Evolutionary conservation across 2,797 vertebrate genomes (phyloP), one percentile per base, ranked within the genome.

Genomic region (Chaenodraco wilsoni): DNA sequence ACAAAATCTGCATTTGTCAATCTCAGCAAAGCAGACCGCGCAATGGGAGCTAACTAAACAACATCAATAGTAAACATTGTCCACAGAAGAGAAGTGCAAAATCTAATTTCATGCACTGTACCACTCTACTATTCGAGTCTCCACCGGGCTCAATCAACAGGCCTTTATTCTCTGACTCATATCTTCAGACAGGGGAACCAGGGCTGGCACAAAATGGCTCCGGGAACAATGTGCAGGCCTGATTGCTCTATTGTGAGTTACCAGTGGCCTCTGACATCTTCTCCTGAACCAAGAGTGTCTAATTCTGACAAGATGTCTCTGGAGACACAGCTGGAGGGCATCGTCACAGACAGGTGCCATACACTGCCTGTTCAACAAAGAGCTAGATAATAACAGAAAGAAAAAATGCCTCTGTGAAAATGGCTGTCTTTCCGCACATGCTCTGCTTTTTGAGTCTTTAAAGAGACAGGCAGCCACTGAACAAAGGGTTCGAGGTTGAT

Each of bases 241-340:
- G 93, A 93, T 93, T 92, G 90, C 91, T 91, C 89, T 87, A 90
- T 93, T 92, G 92, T 93, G 88, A 87, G 86, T 72, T 80, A 83
- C 84, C 81, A 31, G 58, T 86, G 81, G 82, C 90, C 90, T 93
- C 77, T 92, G 91, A 92, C 91, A 91, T 81, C 84, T 91, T 82
- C 74, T 80, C 79, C 89, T 86, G 82, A 87, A 92, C 84, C 76
- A 62, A 31, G 77, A 82, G 76, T 79, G 87, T 90, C 88, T 90
- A 88, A 88, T 92, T 93, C 90, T 88, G 90, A 91, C 88, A 79
- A 87, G 89, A 89, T 88, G 83, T 79, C 85, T 89, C 87, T 88
- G 81, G 88, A 89, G 92, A 87, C 82, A 72, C 87, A 89, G 85
- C 87, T 91, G 90, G 89, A 66, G 77, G 83, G 55, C 78, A 84